Evolutionary conservation across 2,888 invertebrate species (phyloP).

Genomic region (Ceriagrion tenellum): DNA sequence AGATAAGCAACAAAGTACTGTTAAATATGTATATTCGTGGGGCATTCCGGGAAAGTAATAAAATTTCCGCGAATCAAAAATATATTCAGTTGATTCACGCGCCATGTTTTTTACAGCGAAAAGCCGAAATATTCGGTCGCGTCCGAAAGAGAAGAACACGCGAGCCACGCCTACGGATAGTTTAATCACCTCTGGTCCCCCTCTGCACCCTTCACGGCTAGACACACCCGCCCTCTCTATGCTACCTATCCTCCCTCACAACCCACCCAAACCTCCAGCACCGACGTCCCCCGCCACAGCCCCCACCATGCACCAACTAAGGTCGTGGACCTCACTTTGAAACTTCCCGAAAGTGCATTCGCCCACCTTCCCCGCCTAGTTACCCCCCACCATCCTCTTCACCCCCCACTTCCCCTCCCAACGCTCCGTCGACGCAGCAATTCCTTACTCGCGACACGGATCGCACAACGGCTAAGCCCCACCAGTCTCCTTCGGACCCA

Average conservation of each 20-base stretch:
- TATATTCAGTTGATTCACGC: neutral
- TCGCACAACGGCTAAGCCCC: neutral
- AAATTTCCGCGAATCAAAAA: neutral
- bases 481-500: neutral
- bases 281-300: no score
- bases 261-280: no score
- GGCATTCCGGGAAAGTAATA: neutral
- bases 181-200: neutral
- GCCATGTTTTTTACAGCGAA: neutral
- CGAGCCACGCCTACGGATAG: neutral
- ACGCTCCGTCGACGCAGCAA: neutral
- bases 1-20: no score
- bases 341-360: constrained; percentile 15
- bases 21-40: no score
- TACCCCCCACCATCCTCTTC: neutral
- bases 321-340: constrained; percentile 29
- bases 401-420: neutral
- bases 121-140: neutral
- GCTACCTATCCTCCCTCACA: neutral
- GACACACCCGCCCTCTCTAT: neutral
- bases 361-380: neutral
- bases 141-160: neutral
- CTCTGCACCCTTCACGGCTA: neutral
- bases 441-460: neutral
- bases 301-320: constrained; percentile 17